phyloP scores from a whole-genome alignment of 1,140 invertebrate species.

The Steinernema khuongi region DNA sequence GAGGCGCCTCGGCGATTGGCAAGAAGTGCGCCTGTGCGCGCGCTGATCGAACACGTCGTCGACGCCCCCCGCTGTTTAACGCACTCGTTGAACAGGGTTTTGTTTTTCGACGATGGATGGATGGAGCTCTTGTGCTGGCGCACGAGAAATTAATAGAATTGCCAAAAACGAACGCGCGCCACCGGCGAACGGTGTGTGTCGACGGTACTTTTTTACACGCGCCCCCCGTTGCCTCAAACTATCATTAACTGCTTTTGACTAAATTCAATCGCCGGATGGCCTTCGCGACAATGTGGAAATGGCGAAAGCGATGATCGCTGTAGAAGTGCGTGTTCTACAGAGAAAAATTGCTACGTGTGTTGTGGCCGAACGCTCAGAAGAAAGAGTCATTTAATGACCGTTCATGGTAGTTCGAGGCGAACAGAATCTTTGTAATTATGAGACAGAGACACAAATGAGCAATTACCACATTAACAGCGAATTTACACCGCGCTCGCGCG shows the following conservation, averaged over 20 bases:
- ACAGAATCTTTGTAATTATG: slow-evolving; percentile 1
- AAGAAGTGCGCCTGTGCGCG: not conserved
- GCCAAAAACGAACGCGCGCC: not conserved
- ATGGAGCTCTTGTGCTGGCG: not conserved
- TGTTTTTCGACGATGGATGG: slow-evolving; percentile 8
- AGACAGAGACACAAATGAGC: not conserved
- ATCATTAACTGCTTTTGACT: slow-evolving; percentile 15
- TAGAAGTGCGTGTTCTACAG: too few species aligned
- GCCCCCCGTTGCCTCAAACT: not conserved
- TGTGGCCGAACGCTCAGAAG: not conserved
- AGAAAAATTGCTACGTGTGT: not conserved
- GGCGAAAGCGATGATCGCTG: too few species aligned
- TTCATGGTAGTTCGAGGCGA: not conserved
- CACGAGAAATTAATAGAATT: slow-evolving; percentile 10
- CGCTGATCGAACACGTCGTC: not conserved
- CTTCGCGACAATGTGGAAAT: not conserved
- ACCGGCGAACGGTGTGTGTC: not conserved
- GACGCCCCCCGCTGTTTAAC: slow-evolving; percentile 15
- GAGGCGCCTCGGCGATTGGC: slow-evolving; percentile 9
- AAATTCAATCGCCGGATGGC: not conserved
- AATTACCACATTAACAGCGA: slow-evolving; percentile 4
- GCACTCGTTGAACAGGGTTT: slow-evolving; percentile 14
- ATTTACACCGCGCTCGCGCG: not conserved
- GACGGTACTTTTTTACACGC: not conserved
- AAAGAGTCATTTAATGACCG: not conserved